phyloP scores from a whole-genome alignment of 2,113 vertebrate species.

The Narcine bancroftii region DNA sequence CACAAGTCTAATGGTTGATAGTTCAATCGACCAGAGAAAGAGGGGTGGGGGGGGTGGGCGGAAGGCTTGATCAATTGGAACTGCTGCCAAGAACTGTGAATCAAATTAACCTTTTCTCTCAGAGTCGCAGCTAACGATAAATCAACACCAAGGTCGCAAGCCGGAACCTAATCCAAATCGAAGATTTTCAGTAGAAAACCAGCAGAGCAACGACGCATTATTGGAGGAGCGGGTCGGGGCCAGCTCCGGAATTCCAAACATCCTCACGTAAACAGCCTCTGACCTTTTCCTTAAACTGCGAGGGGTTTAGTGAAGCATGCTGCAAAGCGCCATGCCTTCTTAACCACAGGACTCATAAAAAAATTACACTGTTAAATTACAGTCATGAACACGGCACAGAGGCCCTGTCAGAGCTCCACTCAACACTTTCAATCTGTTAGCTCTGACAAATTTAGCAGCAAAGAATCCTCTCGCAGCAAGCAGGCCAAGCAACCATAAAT shows the following conservation, averaged over 20 bases:
- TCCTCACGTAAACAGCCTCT: conserved; percentile 36
- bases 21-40: conserved; percentile 33
- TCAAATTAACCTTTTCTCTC: conserved; percentile 43
- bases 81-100: conserved; percentile 38
- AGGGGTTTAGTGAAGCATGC: conserved; percentile 27
- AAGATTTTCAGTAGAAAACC: not conserved
- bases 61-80: conserved; percentile 39
- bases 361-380: conserved; percentile 37
- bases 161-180: conserved; percentile 10
- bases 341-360: conserved; percentile 36
- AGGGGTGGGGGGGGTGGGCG: no score
- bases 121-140: conserved; percentile 38
- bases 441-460: conserved; percentile 24
- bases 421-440: conserved; percentile 18
- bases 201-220: not conserved
- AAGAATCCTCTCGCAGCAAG: not conserved
- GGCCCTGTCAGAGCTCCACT: conserved; percentile 25
- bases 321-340: conserved; percentile 15
- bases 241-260: conserved; percentile 27
- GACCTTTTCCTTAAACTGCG: conserved; percentile 27
- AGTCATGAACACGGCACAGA: conserved; percentile 11
- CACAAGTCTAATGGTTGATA: not conserved
- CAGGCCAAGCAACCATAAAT: conserved; percentile 12
- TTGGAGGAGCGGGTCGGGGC: not conserved
- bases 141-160: conserved; percentile 28